These are phyloP conservation scores for Hypanus sabinus DNA, from an alignment of 2,113 vertebrate genomes.

Conservation along the genomic window DNA sequence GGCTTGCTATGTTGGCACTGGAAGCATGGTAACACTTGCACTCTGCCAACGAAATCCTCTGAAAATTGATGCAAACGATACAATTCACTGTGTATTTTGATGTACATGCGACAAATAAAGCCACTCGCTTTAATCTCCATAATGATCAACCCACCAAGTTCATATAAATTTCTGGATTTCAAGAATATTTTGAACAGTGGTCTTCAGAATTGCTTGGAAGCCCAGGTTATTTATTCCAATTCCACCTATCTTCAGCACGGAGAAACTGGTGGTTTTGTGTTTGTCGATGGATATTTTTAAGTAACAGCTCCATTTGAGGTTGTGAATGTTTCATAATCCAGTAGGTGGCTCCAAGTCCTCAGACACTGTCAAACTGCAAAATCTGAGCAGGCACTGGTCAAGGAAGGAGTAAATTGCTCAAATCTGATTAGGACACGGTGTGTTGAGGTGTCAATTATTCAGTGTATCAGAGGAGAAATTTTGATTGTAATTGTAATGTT, in stretches of 20 bases:
- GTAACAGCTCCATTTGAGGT: neutral
- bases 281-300: neutral
- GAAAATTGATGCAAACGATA: too few species aligned
- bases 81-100: too few species aligned
- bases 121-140: too few species aligned
- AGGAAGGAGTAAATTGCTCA: neutral
- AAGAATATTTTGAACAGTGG: too few species aligned
- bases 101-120: too few species aligned
- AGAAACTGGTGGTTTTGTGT: neutral
- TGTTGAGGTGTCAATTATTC: neutral
- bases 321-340: neutral
- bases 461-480: neutral
- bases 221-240: neutral
- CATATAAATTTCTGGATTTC: too few species aligned
- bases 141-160: neutral
- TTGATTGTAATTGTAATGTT: neutral
- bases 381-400: neutral
- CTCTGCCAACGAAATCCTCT: too few species aligned
- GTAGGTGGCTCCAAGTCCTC: constrained; percentile 20
- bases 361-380: neutral
- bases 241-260: neutral
- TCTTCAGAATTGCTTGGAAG: neutral
- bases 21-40: too few species aligned
- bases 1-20: too few species aligned
- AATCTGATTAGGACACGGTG: neutral